Conservation (phyloP, 2,113 vertebrate genomes). For the Nyctibius bracteatus region DNA sequence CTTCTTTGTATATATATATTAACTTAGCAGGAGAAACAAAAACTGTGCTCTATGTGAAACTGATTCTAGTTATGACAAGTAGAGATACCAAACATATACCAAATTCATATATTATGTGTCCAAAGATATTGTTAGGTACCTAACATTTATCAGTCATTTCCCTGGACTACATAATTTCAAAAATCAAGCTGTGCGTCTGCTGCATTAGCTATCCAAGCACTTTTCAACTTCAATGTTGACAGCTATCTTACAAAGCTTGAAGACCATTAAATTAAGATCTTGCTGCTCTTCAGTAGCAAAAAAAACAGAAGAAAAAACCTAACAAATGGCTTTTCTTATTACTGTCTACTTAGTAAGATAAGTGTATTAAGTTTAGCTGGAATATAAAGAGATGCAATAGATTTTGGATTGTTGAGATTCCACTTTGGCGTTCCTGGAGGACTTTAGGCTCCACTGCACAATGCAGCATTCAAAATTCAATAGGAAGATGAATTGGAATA, state of each 20-base stretch:
- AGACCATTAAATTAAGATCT: background rate
- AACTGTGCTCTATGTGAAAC: background rate
- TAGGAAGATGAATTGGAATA: background rate
- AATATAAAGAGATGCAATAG: background rate
- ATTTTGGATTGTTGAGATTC: background rate
- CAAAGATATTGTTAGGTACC: background rate
- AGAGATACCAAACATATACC: background rate
- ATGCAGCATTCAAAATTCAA: background rate
- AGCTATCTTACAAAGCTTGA: background rate
- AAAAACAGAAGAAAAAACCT: background rate
- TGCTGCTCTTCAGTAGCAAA: background rate
- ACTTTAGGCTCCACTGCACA: background rate
- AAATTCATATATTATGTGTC: background rate
- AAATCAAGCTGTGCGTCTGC: background rate
- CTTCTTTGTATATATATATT: background rate
- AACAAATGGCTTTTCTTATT: fast-evolving
- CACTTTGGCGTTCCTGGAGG: fast-evolving
- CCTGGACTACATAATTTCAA: background rate
- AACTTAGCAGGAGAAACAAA: background rate
- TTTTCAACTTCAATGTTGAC: background rate
- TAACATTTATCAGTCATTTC: background rate
- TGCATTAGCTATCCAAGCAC: background rate
- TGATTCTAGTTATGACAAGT: background rate
- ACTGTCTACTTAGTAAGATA: background rate
- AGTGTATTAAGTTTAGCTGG: background rate